A percentile compares a stretch with the other conserved stretches of the same genome.
phyloP scores from a whole-genome alignment of 2,113 vertebrate genomes.

The Illadopsis cleaveri region DNA sequence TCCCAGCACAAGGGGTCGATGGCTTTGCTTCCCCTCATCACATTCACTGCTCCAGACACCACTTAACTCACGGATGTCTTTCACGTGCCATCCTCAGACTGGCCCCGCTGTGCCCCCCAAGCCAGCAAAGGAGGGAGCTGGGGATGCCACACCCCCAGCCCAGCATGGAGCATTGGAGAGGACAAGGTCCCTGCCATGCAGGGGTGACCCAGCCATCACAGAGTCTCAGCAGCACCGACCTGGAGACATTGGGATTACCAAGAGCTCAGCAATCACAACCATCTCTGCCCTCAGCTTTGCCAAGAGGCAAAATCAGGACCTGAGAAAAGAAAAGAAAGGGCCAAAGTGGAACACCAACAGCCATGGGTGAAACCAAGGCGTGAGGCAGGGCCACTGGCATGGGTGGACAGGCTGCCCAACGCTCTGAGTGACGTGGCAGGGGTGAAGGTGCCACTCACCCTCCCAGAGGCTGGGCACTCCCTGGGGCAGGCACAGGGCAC shows the following conservation, averaged over 20 bases:
- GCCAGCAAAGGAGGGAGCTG: not conserved
- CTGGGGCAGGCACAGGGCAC: not conserved
- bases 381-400: not conserved
- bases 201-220: not conserved
- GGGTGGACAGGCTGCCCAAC: not conserved
- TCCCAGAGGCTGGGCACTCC: not conserved
- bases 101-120: not conserved
- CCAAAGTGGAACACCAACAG: not conserved
- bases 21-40: not conserved
- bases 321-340: not conserved
- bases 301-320: not conserved
- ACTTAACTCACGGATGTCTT: rapidly evolving
- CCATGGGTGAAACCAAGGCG: not conserved
- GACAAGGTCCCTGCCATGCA: not conserved
- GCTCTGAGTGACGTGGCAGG: rapidly evolving
- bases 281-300: not conserved
- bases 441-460: not conserved
- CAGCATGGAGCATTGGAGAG: rapidly evolving
- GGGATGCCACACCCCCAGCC: not conserved
- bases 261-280: not conserved
- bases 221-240: not conserved
- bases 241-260: rapidly evolving
- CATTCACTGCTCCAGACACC: not conserved
- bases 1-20: rapidly evolving
- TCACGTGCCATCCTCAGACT: not conserved